Evolutionary conservation across 1,140 invertebrate genomes (phyloP).

Genomic region (Anastatus disparis): DNA sequence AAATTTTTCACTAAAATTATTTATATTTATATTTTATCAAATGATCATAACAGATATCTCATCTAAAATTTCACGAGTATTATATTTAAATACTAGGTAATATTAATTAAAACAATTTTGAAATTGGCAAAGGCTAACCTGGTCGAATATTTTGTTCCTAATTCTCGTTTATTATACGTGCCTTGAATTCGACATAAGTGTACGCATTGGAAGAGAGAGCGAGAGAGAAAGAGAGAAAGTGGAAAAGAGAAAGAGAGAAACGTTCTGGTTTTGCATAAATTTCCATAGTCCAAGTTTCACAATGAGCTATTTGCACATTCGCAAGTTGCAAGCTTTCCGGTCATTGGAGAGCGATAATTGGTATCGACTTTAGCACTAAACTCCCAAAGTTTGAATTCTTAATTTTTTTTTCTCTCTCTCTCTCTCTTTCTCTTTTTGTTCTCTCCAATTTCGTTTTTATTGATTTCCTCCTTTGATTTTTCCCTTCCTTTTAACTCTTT

Average conservation of each 20-base stretch:
- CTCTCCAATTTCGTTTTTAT: too few relatives aligned
- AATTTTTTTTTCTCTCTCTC: too few relatives aligned
- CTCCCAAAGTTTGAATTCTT: not conserved
- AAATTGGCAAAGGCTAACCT: not conserved
- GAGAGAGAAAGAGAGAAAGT: too few relatives aligned
- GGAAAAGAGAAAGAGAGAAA: too few relatives aligned
- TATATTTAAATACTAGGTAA: too few relatives aligned
- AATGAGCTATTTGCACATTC: conserved; percentile 5
- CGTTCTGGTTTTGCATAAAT: conserved; percentile 51
- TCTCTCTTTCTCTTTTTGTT: too few relatives aligned
- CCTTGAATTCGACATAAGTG: conserved; percentile 9
- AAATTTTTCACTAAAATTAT: too few relatives aligned
- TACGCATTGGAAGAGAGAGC: not conserved
- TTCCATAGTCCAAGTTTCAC: conserved; percentile 31
- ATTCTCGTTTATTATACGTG: conserved; percentile 16
- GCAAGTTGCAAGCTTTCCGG: conserved; percentile 23
- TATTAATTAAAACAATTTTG: too few relatives aligned
- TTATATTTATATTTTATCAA: too few relatives aligned
- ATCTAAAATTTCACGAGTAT: too few relatives aligned
- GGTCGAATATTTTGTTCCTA: not conserved
- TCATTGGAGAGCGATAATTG: conserved; percentile 48
- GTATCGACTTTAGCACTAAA: conserved; percentile 44
- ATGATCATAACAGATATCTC: too few relatives aligned
- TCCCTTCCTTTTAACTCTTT: conserved; percentile 21
- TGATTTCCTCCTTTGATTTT: conserved; percentile 24